Evolutionary conservation across 2,797 vertebrate genomes (phyloP), one percentile per base, ranked within the genome.

Genomic region (Hoplostethus mediterraneus): DNA sequence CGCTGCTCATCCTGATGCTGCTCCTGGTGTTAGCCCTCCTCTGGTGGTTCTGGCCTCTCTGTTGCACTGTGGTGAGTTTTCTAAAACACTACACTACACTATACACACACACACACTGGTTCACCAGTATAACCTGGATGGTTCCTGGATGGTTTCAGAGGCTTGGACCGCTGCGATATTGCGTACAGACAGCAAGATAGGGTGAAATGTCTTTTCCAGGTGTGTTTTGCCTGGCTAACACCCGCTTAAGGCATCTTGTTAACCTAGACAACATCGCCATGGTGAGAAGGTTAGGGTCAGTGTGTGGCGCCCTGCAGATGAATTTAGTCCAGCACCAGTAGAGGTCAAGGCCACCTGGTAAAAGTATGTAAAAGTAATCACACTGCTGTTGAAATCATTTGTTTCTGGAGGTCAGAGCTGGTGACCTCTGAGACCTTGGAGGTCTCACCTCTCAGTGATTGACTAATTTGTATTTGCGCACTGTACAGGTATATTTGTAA

Each of bases 11-110:
- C 89, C 94, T 99, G 69, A 97, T 99, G 94, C 91, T 99, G 8
- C 93, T 99, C n/a, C 87, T 99, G 87, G 90, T 96, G 0, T 67
- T 99, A 93, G 96, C 89, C 14, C 94, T 99, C 2, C 94, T 99
- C 62, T 99, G 98, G 98, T 99, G 98, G 98, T 99, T 99, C 94
- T 99, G 98, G 98, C 98, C 98, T 10, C 96, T 99, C n/a, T 99
- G 98, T 92, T 99, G 98, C 92, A 99, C 98, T 0, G 97, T 99
- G 97, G 98, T 99, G 91, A 98, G 97, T 94, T 60, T 31, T 52
- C 52, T 21, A 1, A 77, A 73, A 51, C 62, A 55, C 45, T 14
- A 25, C 48, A 28, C 28, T 28, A 28, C 28, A 28, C 28, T 3
- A 28, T 2, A 28, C 28, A 28, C 28, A 28, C 28, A 28, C 44